Base-by-base conservation (phyloP, 2,797 vertebrate species). In the Malacoraja senta region DNA sequence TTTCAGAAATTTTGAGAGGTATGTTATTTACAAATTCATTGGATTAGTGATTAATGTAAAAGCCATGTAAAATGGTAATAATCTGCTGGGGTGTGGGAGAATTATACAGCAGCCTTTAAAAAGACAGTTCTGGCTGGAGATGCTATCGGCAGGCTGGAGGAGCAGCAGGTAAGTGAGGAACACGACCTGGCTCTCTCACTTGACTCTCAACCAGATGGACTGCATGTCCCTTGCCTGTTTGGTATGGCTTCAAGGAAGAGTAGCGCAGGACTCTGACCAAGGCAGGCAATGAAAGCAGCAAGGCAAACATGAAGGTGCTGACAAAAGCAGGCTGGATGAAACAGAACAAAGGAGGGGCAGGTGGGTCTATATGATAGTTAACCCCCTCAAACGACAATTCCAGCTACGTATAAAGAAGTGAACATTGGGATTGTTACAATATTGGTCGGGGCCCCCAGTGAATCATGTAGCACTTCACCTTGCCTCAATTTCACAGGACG, bases 111-210 rank as follows among this genome's bases (percentile, higher is more conserved):
- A 21, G 84, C 8, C 15, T 88, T 88, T 88, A 88, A 68, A 68
- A 68, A 4, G 53, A 53, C 17, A 24, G 17, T 88, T 86, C 84
- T 88, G 63, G 61, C 83, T 77, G 29, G 29, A 77, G 76, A 77
- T 77, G 8, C 4, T n/a, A 77, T 29, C 76, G n/a, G n/a, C 77
- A 78, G 77, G 77, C 77, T n/a, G 63, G 61, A 8, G n/a, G 63
- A 35, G 84, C 84, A 88, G 58, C 83, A 63, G 83, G 29, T 63
- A 63, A 86, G 83, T 86, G 83, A 86, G 83, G 83, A 63, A 63
- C 26, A 63, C 29, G 7, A 17, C n/a, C 65, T 88, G 84, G 84
- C 84, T 88, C 63, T 21, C 63, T 68, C 63, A 35, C n/a, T 35
- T 68, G n/a, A 35, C 84, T 68, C 17, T 38, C 21, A 35, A 63